Conservation (phyloP, 2,888 invertebrate genomes). For the Ferdinandea cuprea region DNA sequence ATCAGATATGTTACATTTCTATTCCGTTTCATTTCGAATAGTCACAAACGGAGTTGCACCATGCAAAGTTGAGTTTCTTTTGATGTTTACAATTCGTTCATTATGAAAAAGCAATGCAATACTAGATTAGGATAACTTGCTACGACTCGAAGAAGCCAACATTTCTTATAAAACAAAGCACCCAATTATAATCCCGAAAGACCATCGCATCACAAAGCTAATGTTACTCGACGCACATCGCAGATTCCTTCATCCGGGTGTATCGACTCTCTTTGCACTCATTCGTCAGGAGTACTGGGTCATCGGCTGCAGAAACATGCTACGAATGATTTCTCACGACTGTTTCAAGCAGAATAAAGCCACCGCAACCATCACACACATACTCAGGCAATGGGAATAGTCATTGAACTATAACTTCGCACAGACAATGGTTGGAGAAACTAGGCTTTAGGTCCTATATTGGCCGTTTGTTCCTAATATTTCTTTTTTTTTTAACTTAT, state of each 20-base stretch:
- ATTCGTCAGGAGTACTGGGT: constrained; percentile 4
- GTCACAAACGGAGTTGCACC: not conserved
- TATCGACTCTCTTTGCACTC: too few species aligned
- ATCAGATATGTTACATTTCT: not conserved
- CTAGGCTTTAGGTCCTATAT: too few species aligned
- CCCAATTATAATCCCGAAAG: too few species aligned
- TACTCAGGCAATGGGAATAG: constrained; percentile 1
- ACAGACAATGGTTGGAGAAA: too few species aligned
- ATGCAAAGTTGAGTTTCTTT: constrained; percentile 5
- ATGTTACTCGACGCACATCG: not conserved
- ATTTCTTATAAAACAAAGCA: too few species aligned
- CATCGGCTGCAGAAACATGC: constrained; percentile 1
- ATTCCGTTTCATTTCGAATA: not conserved
- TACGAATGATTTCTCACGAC: not conserved
- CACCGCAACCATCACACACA: not conserved
- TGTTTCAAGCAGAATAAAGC: constrained; percentile 3
- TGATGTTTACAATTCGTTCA: not conserved
- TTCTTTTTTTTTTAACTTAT: too few species aligned
- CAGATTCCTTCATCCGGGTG: too few species aligned
- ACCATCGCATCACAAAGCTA: constrained; percentile 1
- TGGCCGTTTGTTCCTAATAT: too few species aligned
- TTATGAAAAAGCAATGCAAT: not conserved
- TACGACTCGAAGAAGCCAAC: too few species aligned
- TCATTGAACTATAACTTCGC: too few species aligned
- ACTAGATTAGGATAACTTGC: not conserved